phyloP scores from a whole-genome alignment of 2,113 vertebrate species.

The Machaerirhynchus nigripectus region DNA sequence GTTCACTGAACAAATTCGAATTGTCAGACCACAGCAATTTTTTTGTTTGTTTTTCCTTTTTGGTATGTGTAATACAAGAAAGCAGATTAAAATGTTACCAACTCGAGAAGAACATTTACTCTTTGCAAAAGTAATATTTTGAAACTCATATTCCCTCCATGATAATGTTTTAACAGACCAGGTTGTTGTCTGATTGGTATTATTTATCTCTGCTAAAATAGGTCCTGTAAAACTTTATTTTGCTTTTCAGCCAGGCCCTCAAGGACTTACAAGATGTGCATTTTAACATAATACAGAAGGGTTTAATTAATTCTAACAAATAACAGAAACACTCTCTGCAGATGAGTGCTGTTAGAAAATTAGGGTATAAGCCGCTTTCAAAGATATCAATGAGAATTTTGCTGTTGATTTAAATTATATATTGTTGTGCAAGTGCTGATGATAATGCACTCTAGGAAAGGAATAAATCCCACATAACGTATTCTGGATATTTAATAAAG shows the following conservation, averaged over 20 bases:
- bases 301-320: slow-evolving; percentile 14
- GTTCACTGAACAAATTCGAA: background rate
- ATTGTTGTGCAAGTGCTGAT: background rate
- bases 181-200: background rate
- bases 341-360: slow-evolving; percentile 5
- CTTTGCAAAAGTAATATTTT: background rate
- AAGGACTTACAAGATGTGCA: background rate
- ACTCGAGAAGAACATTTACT: background rate
- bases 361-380: background rate
- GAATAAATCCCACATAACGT: background rate
- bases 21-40: background rate
- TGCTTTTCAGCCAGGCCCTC: background rate
- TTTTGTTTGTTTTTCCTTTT: background rate
- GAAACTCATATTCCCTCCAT: background rate
- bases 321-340: background rate
- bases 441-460: background rate
- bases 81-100: background rate
- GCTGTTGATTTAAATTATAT: background rate
- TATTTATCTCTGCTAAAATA: background rate
- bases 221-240: background rate
- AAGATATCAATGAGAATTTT: background rate
- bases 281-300: background rate
- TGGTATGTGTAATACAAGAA: background rate
- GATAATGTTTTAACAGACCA: background rate
- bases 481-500: background rate